Base-by-base conservation (phyloP, 2,888 invertebrate genomes). In the Callyntrura sp. region DNA sequence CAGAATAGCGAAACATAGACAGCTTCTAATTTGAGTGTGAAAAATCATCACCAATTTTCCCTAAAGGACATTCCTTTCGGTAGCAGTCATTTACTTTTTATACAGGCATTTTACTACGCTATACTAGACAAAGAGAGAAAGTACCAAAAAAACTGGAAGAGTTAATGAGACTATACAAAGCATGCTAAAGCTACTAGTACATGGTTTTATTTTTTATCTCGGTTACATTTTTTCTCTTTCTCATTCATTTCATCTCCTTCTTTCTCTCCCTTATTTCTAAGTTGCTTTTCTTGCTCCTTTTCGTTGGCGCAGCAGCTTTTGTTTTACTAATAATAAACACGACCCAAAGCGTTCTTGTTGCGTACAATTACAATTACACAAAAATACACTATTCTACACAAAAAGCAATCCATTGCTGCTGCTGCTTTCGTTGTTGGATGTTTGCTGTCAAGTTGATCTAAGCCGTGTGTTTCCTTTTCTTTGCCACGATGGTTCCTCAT, bases 31-130 rank as follows among this genome's bases (percentile, higher is more conserved):
- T 85, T 85, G 85, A 85, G 85, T 76, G 85, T 85, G 85, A 85
- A 85, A 85, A 85, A 85, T 85, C 76, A 85, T 85, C 85, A 73
- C 84, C 84, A 85, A 85, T 60, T 85, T 85, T 76, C 85, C 85
- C 85, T 60, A 73, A 73, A 48, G 73, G 76, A 76, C 81, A 35
- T 57, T 81, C 60, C 14, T 20, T 57, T 57, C 43, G 57, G n/a
- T 23, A 51, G 14, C 43, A 60, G 17, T 28, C 60, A 81, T 60
- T 60, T 81, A 0, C 35, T 45, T 65, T 82, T 82, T 60, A 25
- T 62, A 55, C n/a, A 65, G 65, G 35, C 28, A n/a, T n/a, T n/a
- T n/a, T n/a, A n/a, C n/a, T n/a, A n/a, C n/a, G n/a, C n/a, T n/a
- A n/a, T n/a, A n/a, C n/a, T n/a, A n/a, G n/a, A n/a, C n/a, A n/a